Conservation (phyloP, 2,888 invertebrate species). For the Melanostoma scalare region DNA sequence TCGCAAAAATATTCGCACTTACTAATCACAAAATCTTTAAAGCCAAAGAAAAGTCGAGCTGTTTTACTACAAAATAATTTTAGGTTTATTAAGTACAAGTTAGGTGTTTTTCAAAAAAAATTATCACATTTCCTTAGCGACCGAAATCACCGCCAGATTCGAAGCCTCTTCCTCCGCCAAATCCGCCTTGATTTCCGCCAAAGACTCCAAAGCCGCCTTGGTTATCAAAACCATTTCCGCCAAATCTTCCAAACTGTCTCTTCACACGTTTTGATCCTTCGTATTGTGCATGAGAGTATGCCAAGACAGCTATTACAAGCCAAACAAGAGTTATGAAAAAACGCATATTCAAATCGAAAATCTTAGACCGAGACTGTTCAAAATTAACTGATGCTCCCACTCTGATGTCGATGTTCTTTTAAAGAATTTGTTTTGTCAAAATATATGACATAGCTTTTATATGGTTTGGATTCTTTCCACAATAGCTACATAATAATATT, state of each 20-base stretch:
- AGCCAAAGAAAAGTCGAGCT: too few species aligned
- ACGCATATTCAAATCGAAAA: slow-evolving; percentile 2
- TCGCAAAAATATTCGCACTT: too few species aligned
- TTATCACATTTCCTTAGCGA: slow-evolving; percentile 5
- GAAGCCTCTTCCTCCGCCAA: neutral
- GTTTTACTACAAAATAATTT: too few species aligned
- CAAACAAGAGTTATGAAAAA: neutral
- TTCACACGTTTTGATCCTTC: neutral
- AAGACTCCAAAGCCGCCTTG: slow-evolving; percentile 17
- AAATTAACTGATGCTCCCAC: neutral
- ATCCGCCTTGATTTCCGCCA: neutral
- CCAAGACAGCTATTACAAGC: neutral
- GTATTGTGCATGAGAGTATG: slow-evolving; percentile 1
- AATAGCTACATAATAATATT: too few species aligned
- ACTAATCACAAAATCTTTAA: too few species aligned
- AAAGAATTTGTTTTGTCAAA: neutral
- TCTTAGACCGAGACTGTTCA: neutral
- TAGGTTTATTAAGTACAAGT: too few species aligned
- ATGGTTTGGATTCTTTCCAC: too few species aligned
- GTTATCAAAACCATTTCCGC: neutral
- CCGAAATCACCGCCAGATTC: neutral
- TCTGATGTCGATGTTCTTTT: neutral
- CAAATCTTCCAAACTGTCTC: neutral
- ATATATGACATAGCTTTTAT: neutral
- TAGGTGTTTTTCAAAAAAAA: too few species aligned